phyloP scores from a whole-genome alignment of 1,140 invertebrate species.

The Cotesia typhae region DNA sequence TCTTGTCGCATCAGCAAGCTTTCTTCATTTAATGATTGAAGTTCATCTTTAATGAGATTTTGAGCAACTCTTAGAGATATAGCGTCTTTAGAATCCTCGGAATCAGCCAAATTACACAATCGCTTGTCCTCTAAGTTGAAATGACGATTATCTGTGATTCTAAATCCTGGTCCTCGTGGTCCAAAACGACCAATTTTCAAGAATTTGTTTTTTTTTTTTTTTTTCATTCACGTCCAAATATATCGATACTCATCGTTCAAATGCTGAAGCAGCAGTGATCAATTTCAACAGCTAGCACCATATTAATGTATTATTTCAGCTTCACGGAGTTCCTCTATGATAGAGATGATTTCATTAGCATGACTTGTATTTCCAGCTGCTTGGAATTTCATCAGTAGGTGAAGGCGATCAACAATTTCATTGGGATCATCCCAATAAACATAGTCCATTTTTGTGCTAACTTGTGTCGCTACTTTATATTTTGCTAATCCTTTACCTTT shows the following conservation, averaged over 20 bases:
- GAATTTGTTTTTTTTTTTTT: not conserved
- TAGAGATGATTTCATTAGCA: conserved; percentile 23
- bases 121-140: conserved; percentile 31
- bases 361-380: conserved; percentile 14
- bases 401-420: conserved; percentile 18
- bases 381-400: conserved; percentile 3
- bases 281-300: not conserved
- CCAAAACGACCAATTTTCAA: not conserved
- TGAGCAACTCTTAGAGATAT: not conserved
- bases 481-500: not conserved
- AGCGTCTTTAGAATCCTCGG: not conserved
- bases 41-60: not conserved
- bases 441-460: conserved; percentile 1
- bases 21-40: too few species aligned
- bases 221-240: conserved; percentile 30
- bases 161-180: conserved; percentile 29
- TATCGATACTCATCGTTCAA: conserved; percentile 22
- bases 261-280: not conserved
- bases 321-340: conserved; percentile 18
- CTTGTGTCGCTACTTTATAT: not conserved
- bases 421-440: conserved; percentile 18
- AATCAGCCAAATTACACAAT: not conserved
- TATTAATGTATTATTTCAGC: conserved; percentile 15
- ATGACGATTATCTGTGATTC: conserved; percentile 27
- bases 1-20: too few species aligned